A percentile compares a stretch with the other conserved stretches of the same genome.
Evolutionary conservation across 2,113 vertebrate species (phyloP).

Genomic region (Aythya baeri): DNA sequence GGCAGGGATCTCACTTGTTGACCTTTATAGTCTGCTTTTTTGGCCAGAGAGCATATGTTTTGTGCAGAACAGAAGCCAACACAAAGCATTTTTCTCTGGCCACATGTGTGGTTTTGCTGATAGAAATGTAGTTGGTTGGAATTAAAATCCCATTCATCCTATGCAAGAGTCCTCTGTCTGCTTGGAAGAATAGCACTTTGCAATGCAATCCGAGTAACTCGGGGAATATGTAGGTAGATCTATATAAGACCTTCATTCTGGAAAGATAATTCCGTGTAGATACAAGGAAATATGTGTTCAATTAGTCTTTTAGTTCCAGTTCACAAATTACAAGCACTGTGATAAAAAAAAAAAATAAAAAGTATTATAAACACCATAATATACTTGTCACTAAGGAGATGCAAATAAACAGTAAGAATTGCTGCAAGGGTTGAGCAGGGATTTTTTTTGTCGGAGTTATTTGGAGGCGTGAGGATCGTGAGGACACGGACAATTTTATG

Average conservation of each 20-base stretch:
- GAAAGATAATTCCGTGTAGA: background rate
- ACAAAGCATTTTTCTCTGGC: background rate
- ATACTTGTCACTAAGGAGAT: background rate
- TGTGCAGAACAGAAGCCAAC: conserved; percentile 13
- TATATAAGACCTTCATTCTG: background rate
- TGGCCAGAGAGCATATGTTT: background rate
- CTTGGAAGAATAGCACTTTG: background rate
- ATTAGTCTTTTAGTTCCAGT: background rate
- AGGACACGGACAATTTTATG: background rate
- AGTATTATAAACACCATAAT: background rate
- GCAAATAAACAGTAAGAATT: background rate
- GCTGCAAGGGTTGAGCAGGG: background rate
- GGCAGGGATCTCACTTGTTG: background rate
- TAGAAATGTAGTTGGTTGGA: conserved; percentile 6
- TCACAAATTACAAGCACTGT: background rate
- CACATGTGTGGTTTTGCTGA: background rate
- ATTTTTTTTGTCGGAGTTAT: background rate
- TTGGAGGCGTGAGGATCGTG: rapidly evolving
- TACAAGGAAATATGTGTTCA: background rate
- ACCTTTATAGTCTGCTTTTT: background rate
- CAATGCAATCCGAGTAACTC: background rate
- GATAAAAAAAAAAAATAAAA: background rate
- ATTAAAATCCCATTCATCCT: conserved; percentile 30
- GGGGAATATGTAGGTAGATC: background rate
- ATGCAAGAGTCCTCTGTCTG: rapidly evolving